These are phyloP conservation scores for Trididemnum miniatum DNA, from an alignment of 23 tunicate genomes.

Conservation along the genomic window DNA sequence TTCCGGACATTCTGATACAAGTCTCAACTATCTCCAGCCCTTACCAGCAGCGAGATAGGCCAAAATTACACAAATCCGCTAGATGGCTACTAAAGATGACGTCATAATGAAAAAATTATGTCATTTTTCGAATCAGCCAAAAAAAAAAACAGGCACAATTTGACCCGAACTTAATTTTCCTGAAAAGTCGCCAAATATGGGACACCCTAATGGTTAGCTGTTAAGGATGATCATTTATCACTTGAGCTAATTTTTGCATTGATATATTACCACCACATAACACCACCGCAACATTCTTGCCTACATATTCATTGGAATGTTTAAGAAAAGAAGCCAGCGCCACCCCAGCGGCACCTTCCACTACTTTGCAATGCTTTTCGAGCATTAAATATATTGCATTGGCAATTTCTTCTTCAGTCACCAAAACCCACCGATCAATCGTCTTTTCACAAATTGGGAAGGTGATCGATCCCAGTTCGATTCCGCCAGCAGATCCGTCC, in stretches of 20 bases:
- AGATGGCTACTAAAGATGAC: too few species aligned
- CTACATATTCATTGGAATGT: slow-evolving; percentile 40
- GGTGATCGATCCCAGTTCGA: slow-evolving; percentile 63
- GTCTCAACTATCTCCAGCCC: too few species aligned
- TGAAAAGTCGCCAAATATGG: too few species aligned
- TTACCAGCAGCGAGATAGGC: too few species aligned
- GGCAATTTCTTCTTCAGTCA: slow-evolving; percentile 82
- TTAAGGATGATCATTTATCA: not conserved
- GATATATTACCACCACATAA: slow-evolving; percentile 81
- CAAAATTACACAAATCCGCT: too few species aligned
- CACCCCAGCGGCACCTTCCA: slow-evolving; percentile 96
- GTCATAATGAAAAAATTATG: too few species aligned
- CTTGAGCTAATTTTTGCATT: slow-evolving; percentile 13
- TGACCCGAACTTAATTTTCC: too few species aligned
- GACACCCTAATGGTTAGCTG: not conserved
- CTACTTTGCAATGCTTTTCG: slow-evolving; percentile 67
- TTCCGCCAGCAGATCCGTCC: slow-evolving; percentile 91
- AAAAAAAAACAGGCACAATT: too few species aligned
- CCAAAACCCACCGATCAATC: slow-evolving; percentile 88
- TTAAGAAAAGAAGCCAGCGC: slow-evolving; percentile 84
- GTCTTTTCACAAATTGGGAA: slow-evolving; percentile 55
- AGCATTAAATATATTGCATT: slow-evolving; percentile 65
- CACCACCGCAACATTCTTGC: slow-evolving; percentile 78
- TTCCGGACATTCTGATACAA: too few species aligned
- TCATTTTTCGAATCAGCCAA: too few species aligned